Conservation (phyloP, 2,113 vertebrate species). For the Myiagra hebetior region DNA sequence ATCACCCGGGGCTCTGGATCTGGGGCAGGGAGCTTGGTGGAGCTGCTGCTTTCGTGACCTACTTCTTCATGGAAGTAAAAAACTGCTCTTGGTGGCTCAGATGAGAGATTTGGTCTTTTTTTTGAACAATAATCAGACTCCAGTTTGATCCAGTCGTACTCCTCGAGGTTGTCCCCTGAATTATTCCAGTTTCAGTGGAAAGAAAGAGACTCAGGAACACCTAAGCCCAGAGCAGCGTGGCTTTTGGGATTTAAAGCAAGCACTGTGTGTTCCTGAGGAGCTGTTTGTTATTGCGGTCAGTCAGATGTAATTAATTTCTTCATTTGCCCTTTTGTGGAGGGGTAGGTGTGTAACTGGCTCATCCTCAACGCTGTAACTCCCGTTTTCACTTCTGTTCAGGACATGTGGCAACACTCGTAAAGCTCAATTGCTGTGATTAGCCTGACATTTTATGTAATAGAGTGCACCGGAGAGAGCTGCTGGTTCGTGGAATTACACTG, state of each 20-base stretch:
- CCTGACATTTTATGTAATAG: neutral
- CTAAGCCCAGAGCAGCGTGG: neutral
- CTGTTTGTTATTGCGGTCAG: neutral
- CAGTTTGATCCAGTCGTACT: neutral
- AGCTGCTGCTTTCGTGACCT: neutral
- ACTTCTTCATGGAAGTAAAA: neutral
- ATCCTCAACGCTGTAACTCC: neutral
- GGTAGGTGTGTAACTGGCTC: neutral
- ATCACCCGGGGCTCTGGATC: neutral
- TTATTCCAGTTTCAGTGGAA: neutral
- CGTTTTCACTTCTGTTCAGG: neutral
- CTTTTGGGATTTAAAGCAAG: neutral
- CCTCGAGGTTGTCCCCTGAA: neutral
- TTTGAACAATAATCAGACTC: neutral
- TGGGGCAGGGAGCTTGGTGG: neutral
- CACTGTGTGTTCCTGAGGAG: neutral
- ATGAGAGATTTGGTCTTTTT: neutral
- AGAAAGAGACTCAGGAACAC: neutral
- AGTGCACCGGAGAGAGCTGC: neutral
- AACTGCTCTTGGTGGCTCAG: neutral
- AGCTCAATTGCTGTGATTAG: neutral
- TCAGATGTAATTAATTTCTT: neutral
- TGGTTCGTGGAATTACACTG: neutral
- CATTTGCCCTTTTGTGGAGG: neutral
- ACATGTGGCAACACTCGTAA: neutral